phyloP scores from a whole-genome alignment of 2,113 vertebrate genomes.

The Actinemys pallida region DNA sequence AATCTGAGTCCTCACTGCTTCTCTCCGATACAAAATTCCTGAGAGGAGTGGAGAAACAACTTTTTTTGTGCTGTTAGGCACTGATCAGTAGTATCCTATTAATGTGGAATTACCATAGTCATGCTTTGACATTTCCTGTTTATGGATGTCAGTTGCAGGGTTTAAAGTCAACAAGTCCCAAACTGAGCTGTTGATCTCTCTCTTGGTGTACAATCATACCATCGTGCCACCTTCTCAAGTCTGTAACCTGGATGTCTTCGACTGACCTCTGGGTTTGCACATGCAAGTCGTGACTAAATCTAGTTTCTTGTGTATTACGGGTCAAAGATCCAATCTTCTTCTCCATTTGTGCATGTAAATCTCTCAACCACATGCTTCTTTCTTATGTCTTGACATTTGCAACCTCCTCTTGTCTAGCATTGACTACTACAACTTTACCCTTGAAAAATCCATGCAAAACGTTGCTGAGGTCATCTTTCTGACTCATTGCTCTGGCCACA shows the following conservation, averaged over 20 bases:
- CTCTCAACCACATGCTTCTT: background rate
- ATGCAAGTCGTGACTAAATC: background rate
- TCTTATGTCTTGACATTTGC: background rate
- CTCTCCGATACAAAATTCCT: background rate
- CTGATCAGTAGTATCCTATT: background rate
- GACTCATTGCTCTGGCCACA: background rate
- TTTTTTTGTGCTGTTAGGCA: background rate
- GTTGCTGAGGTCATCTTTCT: background rate
- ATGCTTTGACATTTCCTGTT: background rate
- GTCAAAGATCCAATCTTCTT: background rate
- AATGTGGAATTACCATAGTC: background rate
- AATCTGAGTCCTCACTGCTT: background rate
- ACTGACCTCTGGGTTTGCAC: background rate
- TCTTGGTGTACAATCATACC: background rate
- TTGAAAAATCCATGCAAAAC: background rate
- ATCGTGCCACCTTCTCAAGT: background rate
- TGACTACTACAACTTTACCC: background rate
- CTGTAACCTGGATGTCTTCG: background rate
- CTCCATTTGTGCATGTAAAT: background rate
- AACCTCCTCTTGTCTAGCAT: background rate
- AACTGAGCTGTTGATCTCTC: background rate
- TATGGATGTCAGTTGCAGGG: background rate
- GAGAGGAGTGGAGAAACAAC: background rate
- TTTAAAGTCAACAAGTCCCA: background rate
- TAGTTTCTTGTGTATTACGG: background rate